These are phyloP conservation scores for Lophochroa leadbeateri DNA, from an alignment of 2,113 vertebrate species.

Conservation along the genomic window DNA sequence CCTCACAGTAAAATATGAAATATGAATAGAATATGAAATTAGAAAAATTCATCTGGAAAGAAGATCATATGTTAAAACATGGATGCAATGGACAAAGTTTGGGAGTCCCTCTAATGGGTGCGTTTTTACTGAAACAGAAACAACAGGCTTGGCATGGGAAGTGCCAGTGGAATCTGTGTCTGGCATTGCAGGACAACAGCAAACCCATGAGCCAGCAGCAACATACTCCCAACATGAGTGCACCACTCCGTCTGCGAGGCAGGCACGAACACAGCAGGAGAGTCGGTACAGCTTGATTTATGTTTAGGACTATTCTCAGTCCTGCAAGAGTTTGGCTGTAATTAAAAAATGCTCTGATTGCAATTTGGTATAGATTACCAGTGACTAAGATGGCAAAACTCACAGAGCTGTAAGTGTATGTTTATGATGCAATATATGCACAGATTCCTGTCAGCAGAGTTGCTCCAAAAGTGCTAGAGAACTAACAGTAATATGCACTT, in stretches of 20 bases:
- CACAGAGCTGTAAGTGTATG: rapidly evolving
- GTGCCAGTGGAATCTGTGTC: background rate
- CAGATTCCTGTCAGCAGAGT: background rate
- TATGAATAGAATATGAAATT: background rate
- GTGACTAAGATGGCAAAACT: background rate
- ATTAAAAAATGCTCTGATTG: background rate
- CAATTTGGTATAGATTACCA: background rate
- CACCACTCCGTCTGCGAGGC: rapidly evolving
- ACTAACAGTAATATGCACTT: background rate
- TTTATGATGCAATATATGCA: background rate
- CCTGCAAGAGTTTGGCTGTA: background rate
- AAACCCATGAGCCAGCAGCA: background rate
- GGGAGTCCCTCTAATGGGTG: background rate
- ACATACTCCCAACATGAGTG: rapidly evolving
- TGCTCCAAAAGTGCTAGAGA: background rate
- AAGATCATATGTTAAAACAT: background rate
- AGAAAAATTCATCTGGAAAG: background rate
- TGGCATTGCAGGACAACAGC: background rate
- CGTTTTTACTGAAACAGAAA: background rate
- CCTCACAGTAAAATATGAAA: background rate
- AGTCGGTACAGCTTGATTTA: background rate
- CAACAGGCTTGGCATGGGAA: background rate
- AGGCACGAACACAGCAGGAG: rapidly evolving
- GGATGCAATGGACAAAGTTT: rapidly evolving
- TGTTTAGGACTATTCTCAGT: background rate